These are phyloP conservation scores for Dasyurus viverrinus DNA, from an alignment of 2,113 vertebrate species.

Conservation along the genomic window DNA sequence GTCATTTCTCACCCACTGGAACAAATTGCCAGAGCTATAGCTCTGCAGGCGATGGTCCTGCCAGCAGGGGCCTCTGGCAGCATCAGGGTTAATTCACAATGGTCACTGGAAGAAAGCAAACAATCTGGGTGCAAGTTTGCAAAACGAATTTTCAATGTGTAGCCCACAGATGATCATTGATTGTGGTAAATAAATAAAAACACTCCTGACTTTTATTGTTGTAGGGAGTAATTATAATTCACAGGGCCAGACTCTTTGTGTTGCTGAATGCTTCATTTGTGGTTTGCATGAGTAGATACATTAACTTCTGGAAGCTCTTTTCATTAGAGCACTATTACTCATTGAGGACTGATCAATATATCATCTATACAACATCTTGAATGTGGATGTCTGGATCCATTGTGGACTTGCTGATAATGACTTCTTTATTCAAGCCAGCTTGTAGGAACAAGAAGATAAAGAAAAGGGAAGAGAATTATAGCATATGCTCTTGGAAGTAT, in stretches of 20 bases:
- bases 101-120: constrained; percentile 68
- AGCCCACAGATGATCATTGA: constrained; percentile 81
- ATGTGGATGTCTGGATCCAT: constrained; percentile 93
- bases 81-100: constrained; percentile 75
- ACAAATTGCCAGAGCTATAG: fast-evolving
- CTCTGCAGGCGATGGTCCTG: not conserved
- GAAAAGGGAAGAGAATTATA: constrained; percentile 91
- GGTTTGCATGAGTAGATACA: constrained; percentile 90
- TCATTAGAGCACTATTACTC: constrained; percentile 93
- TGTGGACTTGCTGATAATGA: constrained; percentile 94
- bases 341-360: constrained; percentile 95
- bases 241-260: constrained; percentile 88
- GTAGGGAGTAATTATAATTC: constrained; percentile 90
- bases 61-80: not conserved
- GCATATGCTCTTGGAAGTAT: constrained; percentile 89
- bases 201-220: constrained; percentile 91
- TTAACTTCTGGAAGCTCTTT: constrained; percentile 89
- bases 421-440: constrained; percentile 94
- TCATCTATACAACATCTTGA: constrained; percentile 95
- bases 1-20: constrained; percentile 26
- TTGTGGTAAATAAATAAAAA: constrained; percentile 89
- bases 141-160: constrained; percentile 80
- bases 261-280: constrained; percentile 90
- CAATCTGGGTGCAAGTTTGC: constrained; percentile 74
- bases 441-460: constrained; percentile 98